These are phyloP conservation scores for Danaus chrysippus DNA, from an alignment of 2,888 invertebrate species.

Conservation along the genomic window DNA sequence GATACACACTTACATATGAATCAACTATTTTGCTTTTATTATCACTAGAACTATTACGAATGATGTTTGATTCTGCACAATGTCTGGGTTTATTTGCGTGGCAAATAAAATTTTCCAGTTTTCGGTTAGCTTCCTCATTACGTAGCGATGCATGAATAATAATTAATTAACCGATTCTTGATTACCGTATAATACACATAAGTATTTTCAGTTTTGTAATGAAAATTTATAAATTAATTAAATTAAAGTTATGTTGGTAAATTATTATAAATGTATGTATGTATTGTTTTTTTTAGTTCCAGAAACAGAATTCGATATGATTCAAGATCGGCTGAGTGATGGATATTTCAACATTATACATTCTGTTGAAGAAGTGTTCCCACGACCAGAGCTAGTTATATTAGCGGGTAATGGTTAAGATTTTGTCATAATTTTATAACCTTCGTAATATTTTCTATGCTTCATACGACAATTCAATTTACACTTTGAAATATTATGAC, in stretches of 20 bases:
- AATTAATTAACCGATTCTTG: constrained; percentile 30
- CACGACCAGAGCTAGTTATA: constrained; percentile 72
- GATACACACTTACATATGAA: constrained; percentile 1
- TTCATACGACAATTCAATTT: too few species aligned
- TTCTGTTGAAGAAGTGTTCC: constrained; percentile 75
- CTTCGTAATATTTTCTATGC: too few species aligned
- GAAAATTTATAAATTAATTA: neutral
- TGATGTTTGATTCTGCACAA: constrained; percentile 12
- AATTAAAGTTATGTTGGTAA: neutral
- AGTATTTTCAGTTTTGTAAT: constrained; percentile 6
- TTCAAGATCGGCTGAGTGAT: constrained; percentile 66
- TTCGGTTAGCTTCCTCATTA: constrained; percentile 32
- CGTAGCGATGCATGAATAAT: constrained; percentile 29
- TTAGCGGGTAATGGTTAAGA: constrained; percentile 68
- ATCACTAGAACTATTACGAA: constrained; percentile 2
- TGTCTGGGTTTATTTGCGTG: constrained; percentile 20
- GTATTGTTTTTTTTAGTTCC: constrained; percentile 57
- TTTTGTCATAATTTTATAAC: too few species aligned
- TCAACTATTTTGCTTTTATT: constrained; percentile 5
- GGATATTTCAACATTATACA: constrained; percentile 75
- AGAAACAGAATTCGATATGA: constrained; percentile 70
- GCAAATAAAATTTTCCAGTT: constrained; percentile 28
- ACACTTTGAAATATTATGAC: too few species aligned
- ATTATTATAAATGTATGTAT: neutral
- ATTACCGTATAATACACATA: constrained; percentile 28